Evolutionary conservation across 2,888 invertebrate genomes (phyloP).

Genomic region (Meta bourneti): DNA sequence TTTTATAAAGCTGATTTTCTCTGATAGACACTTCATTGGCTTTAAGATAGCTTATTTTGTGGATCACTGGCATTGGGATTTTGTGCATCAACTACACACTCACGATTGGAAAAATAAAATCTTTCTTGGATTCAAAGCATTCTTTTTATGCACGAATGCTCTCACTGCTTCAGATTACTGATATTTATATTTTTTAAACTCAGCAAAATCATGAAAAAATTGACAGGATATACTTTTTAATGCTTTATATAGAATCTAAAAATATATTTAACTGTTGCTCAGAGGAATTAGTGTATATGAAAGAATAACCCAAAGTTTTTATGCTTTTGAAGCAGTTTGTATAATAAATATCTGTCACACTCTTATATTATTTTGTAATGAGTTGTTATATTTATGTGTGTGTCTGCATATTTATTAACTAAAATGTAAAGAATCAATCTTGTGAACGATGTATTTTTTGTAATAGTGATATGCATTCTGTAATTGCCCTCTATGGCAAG

Average conservation of each 20-base stretch:
- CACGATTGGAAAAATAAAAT: not conserved
- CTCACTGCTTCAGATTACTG: not conserved
- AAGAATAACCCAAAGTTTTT: not conserved
- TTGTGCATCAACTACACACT: not conserved
- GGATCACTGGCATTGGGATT: not conserved
- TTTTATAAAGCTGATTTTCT: constrained; percentile 38
- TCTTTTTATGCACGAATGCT: not conserved
- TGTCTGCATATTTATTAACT: constrained; percentile 44
- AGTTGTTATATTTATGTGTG: constrained; percentile 22
- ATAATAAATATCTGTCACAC: constrained; percentile 20
- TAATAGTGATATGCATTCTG: too few relatives aligned
- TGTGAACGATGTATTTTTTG: not conserved
- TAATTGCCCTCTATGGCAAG: too few relatives aligned
- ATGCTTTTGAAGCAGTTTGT: constrained; percentile 12
- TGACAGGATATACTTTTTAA: not conserved
- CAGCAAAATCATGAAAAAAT: not conserved
- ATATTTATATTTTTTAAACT: not conserved
- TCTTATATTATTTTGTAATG: constrained; percentile 5
- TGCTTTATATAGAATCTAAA: not conserved
- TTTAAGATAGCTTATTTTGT: constrained; percentile 36
- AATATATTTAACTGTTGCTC: not conserved
- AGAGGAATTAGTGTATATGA: constrained; percentile 6
- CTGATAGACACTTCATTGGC: constrained; percentile 20
- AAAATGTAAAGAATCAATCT: constrained; percentile 28
- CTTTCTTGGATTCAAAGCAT: not conserved